Evolutionary conservation across 64 coral and sea anemone species (phyloP).

Genomic region (Porites australiensis): DNA sequence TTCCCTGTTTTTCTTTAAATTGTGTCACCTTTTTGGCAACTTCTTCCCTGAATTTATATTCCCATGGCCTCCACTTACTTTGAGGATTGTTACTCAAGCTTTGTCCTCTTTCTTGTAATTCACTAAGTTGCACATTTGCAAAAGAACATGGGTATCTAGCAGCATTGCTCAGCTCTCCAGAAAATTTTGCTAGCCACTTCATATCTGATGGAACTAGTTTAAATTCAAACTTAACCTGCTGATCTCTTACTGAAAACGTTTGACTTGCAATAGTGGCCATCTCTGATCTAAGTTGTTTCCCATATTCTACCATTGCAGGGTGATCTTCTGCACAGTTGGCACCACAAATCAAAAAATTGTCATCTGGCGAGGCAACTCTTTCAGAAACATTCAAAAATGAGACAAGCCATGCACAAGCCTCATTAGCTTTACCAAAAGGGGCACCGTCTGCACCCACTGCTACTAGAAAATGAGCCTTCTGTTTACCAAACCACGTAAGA

Average conservation of each 20-base stretch:
- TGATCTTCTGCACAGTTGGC: constrained; percentile 69
- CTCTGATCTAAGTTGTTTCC: constrained; percentile 34
- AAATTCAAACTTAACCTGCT: constrained; percentile 72
- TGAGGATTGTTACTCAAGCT: constrained; percentile 52
- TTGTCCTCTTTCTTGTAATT: constrained; percentile 43
- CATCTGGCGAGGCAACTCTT: constrained; percentile 56
- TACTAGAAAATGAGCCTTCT: constrained; percentile 59
- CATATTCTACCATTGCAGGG: constrained; percentile 77
- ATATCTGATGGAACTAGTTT: constrained; percentile 75
- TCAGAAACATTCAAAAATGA: constrained; percentile 72
- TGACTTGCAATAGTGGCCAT: constrained; percentile 24
- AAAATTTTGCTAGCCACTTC: constrained; percentile 61
- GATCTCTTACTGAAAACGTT: constrained; percentile 21
- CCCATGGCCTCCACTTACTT: constrained; percentile 59
- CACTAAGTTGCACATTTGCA: constrained; percentile 59
- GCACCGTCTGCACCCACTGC: constrained; percentile 68
- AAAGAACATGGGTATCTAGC: constrained; percentile 70
- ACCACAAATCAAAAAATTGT: constrained; percentile 69
- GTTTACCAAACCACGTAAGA: constrained; percentile 71
- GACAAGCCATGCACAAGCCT: constrained; percentile 64
- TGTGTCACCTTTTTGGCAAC: constrained; percentile 68
- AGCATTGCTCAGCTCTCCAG: constrained; percentile 68
- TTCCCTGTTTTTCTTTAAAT: constrained; percentile 65
- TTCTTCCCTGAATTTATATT: constrained; percentile 47
- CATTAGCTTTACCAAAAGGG: constrained; percentile 72